A percentile compares a stretch with the other conserved stretches of the same genome.
Conservation (phyloP, 2,113 vertebrate genomes). For the Anser cygnoides region DNA sequence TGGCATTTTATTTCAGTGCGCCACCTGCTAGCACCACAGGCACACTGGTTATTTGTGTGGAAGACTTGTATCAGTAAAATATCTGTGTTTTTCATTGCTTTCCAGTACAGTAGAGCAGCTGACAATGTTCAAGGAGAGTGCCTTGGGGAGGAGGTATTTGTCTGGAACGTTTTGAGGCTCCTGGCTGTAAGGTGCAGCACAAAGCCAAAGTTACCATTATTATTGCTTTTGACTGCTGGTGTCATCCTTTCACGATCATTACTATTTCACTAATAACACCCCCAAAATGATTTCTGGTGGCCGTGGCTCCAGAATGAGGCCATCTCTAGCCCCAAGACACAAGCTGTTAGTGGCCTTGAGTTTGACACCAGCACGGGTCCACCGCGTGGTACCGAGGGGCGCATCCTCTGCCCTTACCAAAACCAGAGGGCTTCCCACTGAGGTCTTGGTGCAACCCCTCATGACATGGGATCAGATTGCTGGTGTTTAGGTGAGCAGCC, state of each 20-base stretch:
- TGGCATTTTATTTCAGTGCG: fast-evolving
- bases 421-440: not conserved
- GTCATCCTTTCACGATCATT: fast-evolving
- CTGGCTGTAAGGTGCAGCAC: not conserved
- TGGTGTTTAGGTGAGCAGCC: not conserved
- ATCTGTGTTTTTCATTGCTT: not conserved
- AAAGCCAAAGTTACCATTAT: not conserved
- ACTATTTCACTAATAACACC: not conserved
- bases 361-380: not conserved
- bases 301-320: not conserved
- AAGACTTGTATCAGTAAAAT: not conserved
- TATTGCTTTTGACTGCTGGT: not conserved
- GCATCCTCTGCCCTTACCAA: fast-evolving
- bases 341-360: not conserved
- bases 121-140: not conserved
- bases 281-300: not conserved
- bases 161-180: not conserved
- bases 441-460: not conserved
- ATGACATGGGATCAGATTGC: fast-evolving
- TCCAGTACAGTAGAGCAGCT: not conserved
- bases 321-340: not conserved
- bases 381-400: fast-evolving
- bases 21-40: not conserved
- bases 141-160: not conserved
- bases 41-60: not conserved